Base-by-base conservation (phyloP, 2,797 vertebrate genomes). In the Sebastolobus altivelis region DNA sequence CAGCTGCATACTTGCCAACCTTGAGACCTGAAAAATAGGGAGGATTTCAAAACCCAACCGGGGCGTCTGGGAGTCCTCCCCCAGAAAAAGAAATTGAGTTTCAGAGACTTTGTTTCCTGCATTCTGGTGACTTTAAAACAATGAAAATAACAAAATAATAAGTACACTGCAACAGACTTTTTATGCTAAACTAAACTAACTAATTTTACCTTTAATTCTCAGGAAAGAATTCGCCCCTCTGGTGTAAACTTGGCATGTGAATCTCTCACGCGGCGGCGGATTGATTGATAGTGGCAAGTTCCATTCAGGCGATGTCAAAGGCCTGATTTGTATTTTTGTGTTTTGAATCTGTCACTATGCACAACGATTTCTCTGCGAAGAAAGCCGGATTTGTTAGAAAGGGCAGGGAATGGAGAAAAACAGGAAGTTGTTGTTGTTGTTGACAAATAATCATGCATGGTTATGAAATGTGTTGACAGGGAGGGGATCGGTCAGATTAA, bases 271-370 rank as follows among this genome's bases (percentile, higher is more conserved):
- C 25, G 25, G 25, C 25, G 25, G 76, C 43, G 3, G 70, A 71
- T 29, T 79, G 84, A 91, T 84, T 82, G 89, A 85, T 87, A 79
- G 37, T 74, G 80, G 79, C 65, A 77, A 68, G 55, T 77, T 87
- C 65, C 40, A 62, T 72, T 87, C 73, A 77, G 77, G n/a, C 37
- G 38, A 67, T 87, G 83, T 65, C 60, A 72, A 66, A 83, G 52
- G 77, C 60, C 74, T 72, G 80, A 82, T 87, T 85, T 86, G 80
- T 85, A 75, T 86, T 82, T 89, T 69, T 87, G 35, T 72, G 80
- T 78, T 77, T 77, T 43, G 61, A 77, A 82, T 84, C 75, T 74
- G 83, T 82, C 69, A 75, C 43, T 27, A 6, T 7, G 75, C 67
- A 52, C 61, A 81, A 72, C 72, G 62, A 70, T 69, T 33, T 72